phyloP scores from a whole-genome alignment of 2,113 vertebrate species.

The Hippoglossus stenolepis region DNA sequence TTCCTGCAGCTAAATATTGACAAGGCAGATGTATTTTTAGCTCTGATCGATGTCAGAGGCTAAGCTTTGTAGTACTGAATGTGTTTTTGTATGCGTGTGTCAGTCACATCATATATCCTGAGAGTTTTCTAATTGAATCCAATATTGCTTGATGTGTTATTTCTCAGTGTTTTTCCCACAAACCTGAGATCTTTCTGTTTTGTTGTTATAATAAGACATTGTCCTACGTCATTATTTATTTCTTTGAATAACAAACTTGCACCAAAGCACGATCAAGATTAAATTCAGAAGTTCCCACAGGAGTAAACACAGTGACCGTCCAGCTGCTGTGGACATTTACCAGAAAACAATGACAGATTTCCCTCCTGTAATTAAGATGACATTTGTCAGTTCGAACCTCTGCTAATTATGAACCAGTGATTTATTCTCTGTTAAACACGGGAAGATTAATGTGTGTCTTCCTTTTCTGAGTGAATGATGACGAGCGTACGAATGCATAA shows the following conservation, averaged over 20 bases:
- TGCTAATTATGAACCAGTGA: slow-evolving; percentile 95
- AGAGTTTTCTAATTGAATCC: no score
- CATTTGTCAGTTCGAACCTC: not conserved
- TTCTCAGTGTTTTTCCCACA: no score
- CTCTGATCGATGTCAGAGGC: no score
- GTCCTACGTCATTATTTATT: no score
- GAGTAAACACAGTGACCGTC: not conserved
- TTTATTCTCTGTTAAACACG: slow-evolving; percentile 92
- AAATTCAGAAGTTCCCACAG: not conserved
- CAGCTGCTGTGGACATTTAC: slow-evolving; percentile 29
- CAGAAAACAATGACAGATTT: slow-evolving; percentile 21
- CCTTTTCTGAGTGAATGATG: slow-evolving; percentile 12
- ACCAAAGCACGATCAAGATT: not conserved
- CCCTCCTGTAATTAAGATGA: slow-evolving; percentile 1
- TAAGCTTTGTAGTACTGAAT: no score
- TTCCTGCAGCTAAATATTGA: no score
- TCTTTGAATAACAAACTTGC: not conserved
- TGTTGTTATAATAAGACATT: no score
- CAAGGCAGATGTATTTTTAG: no score
- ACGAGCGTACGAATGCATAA: not conserved
- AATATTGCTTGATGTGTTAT: no score
- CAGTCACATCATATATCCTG: no score
- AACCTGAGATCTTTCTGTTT: no score
- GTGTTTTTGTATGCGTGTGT: no score
- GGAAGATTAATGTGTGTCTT: slow-evolving; percentile 94